Evolutionary conservation across 2,888 invertebrate species (phyloP).

Genomic region (Dasysyrphus tricinctus): DNA sequence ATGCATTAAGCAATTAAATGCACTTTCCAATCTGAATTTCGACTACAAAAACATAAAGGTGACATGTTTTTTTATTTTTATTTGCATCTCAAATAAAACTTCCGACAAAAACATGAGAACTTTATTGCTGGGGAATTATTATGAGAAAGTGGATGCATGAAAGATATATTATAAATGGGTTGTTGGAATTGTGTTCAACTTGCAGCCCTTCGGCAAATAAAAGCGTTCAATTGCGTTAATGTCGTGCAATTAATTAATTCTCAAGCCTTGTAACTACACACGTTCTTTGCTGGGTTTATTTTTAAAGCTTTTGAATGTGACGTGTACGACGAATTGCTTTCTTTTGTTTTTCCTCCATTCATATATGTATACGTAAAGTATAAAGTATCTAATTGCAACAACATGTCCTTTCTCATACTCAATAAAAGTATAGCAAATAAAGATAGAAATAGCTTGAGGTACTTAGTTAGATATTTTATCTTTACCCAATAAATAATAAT

Average conservation of each 20-base stretch:
- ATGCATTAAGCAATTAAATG: constrained; percentile 26
- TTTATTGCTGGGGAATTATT: constrained; percentile 11
- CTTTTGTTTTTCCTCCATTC: neutral
- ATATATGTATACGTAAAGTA: too few relatives aligned
- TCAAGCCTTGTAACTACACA: neutral
- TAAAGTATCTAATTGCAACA: constrained; percentile 25
- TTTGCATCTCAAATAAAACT: constrained; percentile 23
- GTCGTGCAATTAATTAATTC: constrained; percentile 30
- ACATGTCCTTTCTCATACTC: constrained; percentile 17
- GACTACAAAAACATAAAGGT: neutral
- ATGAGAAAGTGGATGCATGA: neutral
- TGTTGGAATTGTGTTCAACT: constrained; percentile 30
- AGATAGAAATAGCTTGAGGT: neutral
- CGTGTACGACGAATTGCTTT: neutral
- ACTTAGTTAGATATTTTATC: constrained; percentile 28
- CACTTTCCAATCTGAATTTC: constrained; percentile 1
- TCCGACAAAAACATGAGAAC: constrained; percentile 12
- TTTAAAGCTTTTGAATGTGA: neutral
- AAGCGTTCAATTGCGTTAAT: constrained; percentile 7
- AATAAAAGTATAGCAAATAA: neutral
- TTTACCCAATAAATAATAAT: constrained; percentile 49
- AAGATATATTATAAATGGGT: constrained; percentile 17
- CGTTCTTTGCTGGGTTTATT: constrained; percentile 2
- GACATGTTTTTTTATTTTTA: neutral
- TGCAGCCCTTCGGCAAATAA: constrained; percentile 12